These are phyloP conservation scores for Apoderus coryli DNA, from an alignment of 2,888 invertebrate species.

Conservation along the genomic window DNA sequence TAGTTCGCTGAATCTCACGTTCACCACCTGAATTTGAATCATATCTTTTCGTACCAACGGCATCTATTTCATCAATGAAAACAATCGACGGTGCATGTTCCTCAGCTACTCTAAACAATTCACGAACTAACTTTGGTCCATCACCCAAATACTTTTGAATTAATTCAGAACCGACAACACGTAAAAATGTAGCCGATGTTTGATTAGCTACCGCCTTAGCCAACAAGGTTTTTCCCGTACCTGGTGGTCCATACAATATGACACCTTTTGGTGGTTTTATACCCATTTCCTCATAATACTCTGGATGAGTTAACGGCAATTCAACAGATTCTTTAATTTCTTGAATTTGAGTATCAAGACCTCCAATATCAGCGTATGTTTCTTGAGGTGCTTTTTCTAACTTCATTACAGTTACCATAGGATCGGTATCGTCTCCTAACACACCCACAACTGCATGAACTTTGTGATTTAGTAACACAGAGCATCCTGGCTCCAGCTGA, in stretches of 20 bases:
- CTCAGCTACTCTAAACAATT: conserved; percentile 97
- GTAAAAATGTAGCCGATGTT: conserved; percentile 95
- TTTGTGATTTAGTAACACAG: conserved; percentile 96
- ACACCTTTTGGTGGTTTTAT: conserved; percentile 99
- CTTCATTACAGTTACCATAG: conserved; percentile 99
- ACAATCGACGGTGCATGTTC: conserved; percentile 99
- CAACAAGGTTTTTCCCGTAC: conserved; percentile 94
- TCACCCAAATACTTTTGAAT: conserved; percentile 98
- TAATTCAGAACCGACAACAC: conserved; percentile 98
- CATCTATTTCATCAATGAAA: conserved; percentile 99
- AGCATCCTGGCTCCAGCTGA: conserved; percentile 96
- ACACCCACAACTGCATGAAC: conserved; percentile 99
- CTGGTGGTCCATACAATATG: conserved; percentile 94
- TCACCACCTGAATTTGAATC: conserved; percentile 99
- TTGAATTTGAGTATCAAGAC: conserved; percentile 93
- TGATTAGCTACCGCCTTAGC: conserved; percentile 99
- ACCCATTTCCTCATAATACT: conserved; percentile 99
- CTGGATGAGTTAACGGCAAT: conserved; percentile 94
- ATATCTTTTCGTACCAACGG: conserved; percentile 95
- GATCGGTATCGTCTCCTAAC: conserved; percentile 87
- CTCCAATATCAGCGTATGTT: conserved; percentile 98
- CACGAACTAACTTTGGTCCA: conserved; percentile 95
- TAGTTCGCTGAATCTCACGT: conserved; percentile 97
- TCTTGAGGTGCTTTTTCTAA: conserved; percentile 98
- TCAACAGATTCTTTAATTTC: conserved; percentile 98